phyloP scores from a whole-genome alignment of 1,140 invertebrate species.

The Laodelphax striatellus region DNA sequence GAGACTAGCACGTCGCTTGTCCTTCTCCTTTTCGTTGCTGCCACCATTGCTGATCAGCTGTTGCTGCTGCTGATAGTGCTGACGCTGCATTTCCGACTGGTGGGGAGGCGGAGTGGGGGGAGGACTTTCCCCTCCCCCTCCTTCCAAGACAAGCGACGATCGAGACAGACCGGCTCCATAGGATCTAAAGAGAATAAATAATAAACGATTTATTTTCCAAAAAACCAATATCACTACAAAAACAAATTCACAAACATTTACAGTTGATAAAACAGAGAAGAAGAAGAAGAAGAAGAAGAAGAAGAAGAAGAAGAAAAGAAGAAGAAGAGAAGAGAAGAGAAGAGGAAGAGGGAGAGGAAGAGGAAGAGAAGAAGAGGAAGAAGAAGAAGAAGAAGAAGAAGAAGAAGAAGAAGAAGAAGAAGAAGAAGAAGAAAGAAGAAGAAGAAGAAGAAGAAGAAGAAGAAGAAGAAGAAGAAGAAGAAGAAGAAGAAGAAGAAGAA shows the following conservation, averaged over 20 bases:
- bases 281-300: no score
- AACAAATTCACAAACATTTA: no score
- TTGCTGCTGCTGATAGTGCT: neutral
- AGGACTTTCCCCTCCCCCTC: neutral
- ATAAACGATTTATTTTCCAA: no score
- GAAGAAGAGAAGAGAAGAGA: neutral
- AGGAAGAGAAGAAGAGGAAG: no score
- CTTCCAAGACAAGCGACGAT: no score
- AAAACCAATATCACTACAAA: no score
- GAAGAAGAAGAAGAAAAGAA: neutral
- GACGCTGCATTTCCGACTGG: neutral
- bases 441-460: no score
- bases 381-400: no score
- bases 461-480: neutral
- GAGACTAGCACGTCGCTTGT: conserved; percentile 15
- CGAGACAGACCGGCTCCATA: no score
- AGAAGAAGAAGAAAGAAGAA: neutral
- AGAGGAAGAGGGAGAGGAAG: neutral
- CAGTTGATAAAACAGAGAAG: no score
- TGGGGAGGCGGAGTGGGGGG: neutral
- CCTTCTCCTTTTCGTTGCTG: conserved; percentile 3
- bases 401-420: neutral
- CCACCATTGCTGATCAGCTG: neutral
- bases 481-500: neutral
- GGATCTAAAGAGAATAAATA: no score